These are phyloP conservation scores for Chrysomallon squamiferum DNA, from an alignment of 1,140 invertebrate genomes.

Conservation along the genomic window DNA sequence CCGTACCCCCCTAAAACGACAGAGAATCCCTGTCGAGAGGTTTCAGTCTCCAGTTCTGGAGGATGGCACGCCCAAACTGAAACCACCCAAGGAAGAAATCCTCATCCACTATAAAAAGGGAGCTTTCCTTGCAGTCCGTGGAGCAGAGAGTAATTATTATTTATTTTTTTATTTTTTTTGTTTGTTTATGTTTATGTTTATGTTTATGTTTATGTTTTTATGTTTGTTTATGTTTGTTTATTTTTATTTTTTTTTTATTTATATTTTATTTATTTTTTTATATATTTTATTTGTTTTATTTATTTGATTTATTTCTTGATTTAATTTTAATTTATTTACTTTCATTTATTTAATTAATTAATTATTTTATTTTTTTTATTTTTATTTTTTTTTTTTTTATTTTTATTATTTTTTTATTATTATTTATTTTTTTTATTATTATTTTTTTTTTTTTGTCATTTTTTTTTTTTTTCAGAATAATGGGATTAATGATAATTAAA, in stretches of 20 bases:
- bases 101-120: conserved; percentile 68
- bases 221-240: not conserved
- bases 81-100: conserved; percentile 78
- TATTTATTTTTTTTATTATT: no score
- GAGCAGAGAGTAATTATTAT: conserved; percentile 67
- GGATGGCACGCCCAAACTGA: conserved; percentile 18
- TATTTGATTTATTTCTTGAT: not conserved
- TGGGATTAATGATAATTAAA: no score
- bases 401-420: no score
- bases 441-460: no score
- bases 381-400: no score
- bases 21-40: conserved; percentile 50
- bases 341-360: no score
- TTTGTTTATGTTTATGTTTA: no score
- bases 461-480: no score
- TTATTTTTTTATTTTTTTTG: not conserved
- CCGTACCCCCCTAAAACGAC: conserved; percentile 51
- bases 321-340: no score
- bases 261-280: not conserved
- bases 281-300: not conserved
- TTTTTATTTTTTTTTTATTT: not conserved
- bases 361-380: no score
- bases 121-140: conserved; percentile 87
- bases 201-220: not conserved
- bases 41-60: conserved; percentile 53